Evolutionary conservation across 2,888 invertebrate genomes (phyloP), one percentile per base, ranked within the genome.

Genomic region (Blastobasis adustella): DNA sequence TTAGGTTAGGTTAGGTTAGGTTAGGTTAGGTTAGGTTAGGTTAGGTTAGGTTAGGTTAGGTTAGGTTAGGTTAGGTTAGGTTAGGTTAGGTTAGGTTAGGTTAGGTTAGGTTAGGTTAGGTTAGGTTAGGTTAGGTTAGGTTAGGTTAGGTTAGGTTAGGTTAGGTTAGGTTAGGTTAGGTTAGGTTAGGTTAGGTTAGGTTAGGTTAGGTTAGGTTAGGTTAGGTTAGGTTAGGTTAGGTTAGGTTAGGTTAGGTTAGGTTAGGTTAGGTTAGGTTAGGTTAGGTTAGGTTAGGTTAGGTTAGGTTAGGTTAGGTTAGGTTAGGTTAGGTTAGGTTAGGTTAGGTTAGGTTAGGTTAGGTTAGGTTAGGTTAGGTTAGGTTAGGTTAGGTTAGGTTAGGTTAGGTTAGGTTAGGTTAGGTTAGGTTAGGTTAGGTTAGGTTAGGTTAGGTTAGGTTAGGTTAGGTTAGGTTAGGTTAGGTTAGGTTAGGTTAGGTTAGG

Each of bases 371-470:
- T 55, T 55, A 55, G 58, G 58, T 58, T 58, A 58, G 58, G 58
- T 58, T 58, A 58, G 58, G 58, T 58, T 58, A 58, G 58, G 58
- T 58, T 58, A 58, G 58, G 58, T 58, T 58, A 55, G 57, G 56
- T 56, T 54, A 54, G 57, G 57, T 54, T 54, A 57, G 57, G 57
- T 54, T 54, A 54, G 57, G 57, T 57, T 57, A 57, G 57, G 57
- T 57, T 57, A 57, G 57, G 57, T 57, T 57, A 57, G 57, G 57
- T 57, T 57, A 57, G 57, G 57, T 57, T 57, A 57, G 57, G 57
- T 57, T 57, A 57, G 57, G 54, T 54, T 57, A 52, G 51, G 55
- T 55, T 53, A 51, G 52, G 56, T 56, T 54, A 54, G 52, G 52
- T 56, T 54, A 54, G 53, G 52, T 52, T 54, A 53, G 53, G 53